phyloP scores from a whole-genome alignment of 2,888 invertebrate species.

The Rhingia campestris region DNA sequence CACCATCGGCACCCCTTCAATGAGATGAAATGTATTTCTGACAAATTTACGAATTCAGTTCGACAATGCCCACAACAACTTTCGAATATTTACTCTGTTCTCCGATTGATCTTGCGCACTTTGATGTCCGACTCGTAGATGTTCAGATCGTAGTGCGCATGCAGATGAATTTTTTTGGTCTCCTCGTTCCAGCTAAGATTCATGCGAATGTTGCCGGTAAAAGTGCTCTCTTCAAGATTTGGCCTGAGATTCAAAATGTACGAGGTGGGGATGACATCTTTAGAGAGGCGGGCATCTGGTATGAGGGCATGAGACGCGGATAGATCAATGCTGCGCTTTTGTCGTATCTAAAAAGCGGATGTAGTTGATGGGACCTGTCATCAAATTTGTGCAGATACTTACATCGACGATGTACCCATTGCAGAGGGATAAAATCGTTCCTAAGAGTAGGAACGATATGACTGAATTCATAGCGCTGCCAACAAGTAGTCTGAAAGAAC shows the following conservation, averaged over 20 bases:
- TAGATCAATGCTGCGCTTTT: constrained; percentile 87
- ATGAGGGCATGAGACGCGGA: constrained; percentile 87
- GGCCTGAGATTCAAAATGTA: constrained; percentile 88
- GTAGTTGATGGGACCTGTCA: not conserved
- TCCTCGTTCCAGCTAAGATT: constrained; percentile 87
- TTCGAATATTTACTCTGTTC: constrained; percentile 75
- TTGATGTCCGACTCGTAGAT: constrained; percentile 84
- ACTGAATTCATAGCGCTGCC: constrained; percentile 69
- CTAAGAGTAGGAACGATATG: constrained; percentile 74
- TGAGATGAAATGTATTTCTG: constrained; percentile 73
- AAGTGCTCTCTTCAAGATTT: constrained; percentile 86
- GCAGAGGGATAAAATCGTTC: constrained; percentile 73
- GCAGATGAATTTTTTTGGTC: constrained; percentile 86
- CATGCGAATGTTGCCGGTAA: constrained; percentile 88
- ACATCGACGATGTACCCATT: constrained; percentile 72
- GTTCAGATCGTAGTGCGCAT: constrained; percentile 86
- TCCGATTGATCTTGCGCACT: constrained; percentile 79
- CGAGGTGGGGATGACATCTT: constrained; percentile 86
- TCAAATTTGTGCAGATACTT: constrained; percentile 21
- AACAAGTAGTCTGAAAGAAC: constrained; percentile 31
- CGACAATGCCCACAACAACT: constrained; percentile 64
- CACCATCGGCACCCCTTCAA: constrained; percentile 60
- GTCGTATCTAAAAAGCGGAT: constrained; percentile 77
- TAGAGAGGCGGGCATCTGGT: constrained; percentile 86
- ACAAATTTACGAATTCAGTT: constrained; percentile 69